phyloP scores from a whole-genome alignment of 2,797 vertebrate species.

The Spatula versicolor region DNA sequence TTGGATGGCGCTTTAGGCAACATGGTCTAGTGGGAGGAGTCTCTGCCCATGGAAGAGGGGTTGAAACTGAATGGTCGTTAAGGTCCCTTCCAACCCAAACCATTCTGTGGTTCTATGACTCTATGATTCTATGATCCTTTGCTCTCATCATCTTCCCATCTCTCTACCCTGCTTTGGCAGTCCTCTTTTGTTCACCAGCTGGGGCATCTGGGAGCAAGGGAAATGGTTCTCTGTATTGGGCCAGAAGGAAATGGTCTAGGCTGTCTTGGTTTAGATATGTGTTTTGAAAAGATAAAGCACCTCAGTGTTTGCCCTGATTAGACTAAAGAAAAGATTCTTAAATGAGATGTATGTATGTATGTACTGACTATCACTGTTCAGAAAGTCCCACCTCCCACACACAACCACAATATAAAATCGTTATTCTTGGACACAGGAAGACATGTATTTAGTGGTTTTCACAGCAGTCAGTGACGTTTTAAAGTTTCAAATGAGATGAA shows the following conservation, averaged over 20 bases:
- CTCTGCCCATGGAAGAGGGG: no score
- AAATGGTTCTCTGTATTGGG: not conserved
- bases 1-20: no score
- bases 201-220: not conserved
- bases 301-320: not conserved
- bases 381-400: not conserved
- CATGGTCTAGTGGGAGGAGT: no score
- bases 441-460: not conserved
- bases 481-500: not conserved
- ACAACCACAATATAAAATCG: not conserved
- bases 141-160: not conserved
- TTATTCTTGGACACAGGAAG: not conserved
- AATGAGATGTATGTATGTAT: not conserved
- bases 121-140: not conserved
- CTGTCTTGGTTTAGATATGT: not conserved
- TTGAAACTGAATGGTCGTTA: no score
- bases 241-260: not conserved
- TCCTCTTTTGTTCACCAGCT: fast-evolving
- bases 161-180: not conserved
- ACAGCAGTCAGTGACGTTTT: not conserved
- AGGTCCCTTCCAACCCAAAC: no score
- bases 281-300: not conserved
- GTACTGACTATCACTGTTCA: not conserved
- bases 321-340: not conserved
- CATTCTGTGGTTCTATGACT: no score